Conservation (phyloP, 1,140 invertebrate species). For the Orius insidiosus region DNA sequence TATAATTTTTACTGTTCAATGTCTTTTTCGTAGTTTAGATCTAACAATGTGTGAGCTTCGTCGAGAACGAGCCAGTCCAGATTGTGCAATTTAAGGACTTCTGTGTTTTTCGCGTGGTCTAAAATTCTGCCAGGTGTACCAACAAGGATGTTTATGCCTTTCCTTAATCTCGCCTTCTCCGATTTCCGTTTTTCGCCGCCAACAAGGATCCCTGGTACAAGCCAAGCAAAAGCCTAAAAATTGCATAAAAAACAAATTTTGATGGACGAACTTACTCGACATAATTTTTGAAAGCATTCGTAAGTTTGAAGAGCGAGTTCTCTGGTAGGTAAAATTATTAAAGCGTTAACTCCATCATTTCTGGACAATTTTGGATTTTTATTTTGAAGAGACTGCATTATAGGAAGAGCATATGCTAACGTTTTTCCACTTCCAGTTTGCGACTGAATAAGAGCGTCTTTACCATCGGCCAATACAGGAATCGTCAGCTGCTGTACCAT, state of each 20-base stretch:
- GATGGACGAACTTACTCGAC: constrained; percentile 52
- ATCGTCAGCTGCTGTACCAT: constrained; percentile 71
- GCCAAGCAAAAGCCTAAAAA: constrained; percentile 70
- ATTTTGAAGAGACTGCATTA: constrained; percentile 51
- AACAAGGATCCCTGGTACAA: constrained; percentile 77
- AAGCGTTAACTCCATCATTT: constrained; percentile 56
- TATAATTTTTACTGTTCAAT: constrained; percentile 41
- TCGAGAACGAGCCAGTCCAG: constrained; percentile 76
- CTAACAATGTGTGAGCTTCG: constrained; percentile 87
- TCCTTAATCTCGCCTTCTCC: constrained; percentile 78
- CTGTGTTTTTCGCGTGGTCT: constrained; percentile 86
- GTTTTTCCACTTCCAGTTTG: constrained; percentile 90
- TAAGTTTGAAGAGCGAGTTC: constrained; percentile 31
- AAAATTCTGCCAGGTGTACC: constrained; percentile 88
- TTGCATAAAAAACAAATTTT: constrained; percentile 19
- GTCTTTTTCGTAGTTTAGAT: constrained; percentile 87
- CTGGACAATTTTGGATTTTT: constrained; percentile 60
- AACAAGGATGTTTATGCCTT: constrained; percentile 71
- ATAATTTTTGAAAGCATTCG: constrained; percentile 65
- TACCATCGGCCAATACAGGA: constrained; percentile 54
- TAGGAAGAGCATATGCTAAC: constrained; percentile 72
- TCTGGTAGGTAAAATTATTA: constrained; percentile 28
- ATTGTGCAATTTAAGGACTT: constrained; percentile 59
- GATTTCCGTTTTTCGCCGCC: constrained; percentile 89
- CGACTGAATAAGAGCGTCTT: constrained; percentile 70